Evolutionary conservation across 2,113 vertebrate genomes (phyloP).

Genomic region (Aphyosemion australe): DNA sequence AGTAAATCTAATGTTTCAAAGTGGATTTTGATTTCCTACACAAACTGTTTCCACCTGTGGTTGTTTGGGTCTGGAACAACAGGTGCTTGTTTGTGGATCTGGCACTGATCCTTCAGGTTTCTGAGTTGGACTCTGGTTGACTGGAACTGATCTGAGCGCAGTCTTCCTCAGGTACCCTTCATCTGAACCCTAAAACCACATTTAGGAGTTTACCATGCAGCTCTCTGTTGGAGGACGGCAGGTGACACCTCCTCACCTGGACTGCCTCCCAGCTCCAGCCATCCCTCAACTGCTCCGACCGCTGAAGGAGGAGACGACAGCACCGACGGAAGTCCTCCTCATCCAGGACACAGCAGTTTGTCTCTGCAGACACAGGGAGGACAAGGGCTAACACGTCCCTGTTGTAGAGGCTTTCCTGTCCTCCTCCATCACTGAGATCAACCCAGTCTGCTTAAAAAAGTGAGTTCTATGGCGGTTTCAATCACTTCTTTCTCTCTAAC

Average conservation of each 20-base stretch:
- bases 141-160: constrained; percentile 49
- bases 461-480: too few relatives aligned
- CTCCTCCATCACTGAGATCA: too few relatives aligned
- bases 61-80: not conserved
- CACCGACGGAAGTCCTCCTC: constrained; percentile 80
- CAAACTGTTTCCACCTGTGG: constrained; percentile 19
- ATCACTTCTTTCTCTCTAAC: too few relatives aligned
- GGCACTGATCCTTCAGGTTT: not conserved
- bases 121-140: not conserved
- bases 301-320: constrained; percentile 84
- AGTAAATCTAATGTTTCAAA: not conserved
- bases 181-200: constrained; percentile 55
- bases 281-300: constrained; percentile 83
- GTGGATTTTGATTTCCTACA: too few relatives aligned
- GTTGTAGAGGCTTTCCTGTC: too few relatives aligned
- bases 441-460: too few relatives aligned
- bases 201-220: not conserved
- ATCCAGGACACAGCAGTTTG: constrained; percentile 69
- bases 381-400: too few relatives aligned
- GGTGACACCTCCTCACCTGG: constrained; percentile 76
- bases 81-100: not conserved
- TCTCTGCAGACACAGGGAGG: constrained; percentile 17
- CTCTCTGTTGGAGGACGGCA: not conserved
- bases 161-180: constrained; percentile 80
- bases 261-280: constrained; percentile 87